Conservation (phyloP, 2,888 invertebrate species). For the Leptura quadrifasciata region DNA sequence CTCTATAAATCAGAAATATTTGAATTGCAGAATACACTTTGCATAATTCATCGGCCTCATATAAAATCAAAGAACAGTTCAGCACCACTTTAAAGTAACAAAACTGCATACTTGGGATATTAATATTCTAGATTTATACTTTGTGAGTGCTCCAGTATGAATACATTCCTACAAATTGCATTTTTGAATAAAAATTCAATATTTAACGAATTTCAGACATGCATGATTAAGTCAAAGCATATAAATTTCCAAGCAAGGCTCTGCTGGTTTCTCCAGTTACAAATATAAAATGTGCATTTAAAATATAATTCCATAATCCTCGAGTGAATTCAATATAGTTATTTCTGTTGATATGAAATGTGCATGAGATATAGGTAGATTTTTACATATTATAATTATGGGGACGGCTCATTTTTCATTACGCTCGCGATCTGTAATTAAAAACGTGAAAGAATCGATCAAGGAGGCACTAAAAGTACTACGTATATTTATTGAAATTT, state of each 20-base stretch:
- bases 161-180: slow-evolving; percentile 9
- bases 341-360: background rate
- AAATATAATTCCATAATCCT: background rate
- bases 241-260: background rate
- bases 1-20: background rate
- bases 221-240: slow-evolving; percentile 13
- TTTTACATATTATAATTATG: no score
- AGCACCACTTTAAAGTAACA: background rate
- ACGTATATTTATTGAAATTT: no score
- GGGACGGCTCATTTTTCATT: no score
- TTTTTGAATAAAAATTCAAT: slow-evolving; percentile 15
- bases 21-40: slow-evolving; percentile 1
- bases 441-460: no score
- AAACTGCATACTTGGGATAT: slow-evolving; percentile 5
- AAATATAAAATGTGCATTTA: slow-evolving; percentile 10
- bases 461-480: no score
- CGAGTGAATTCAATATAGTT: background rate
- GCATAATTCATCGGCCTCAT: slow-evolving; percentile 14
- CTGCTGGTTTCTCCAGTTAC: background rate
- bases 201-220: slow-evolving; percentile 11
- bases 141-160: background rate
- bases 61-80: slow-evolving; percentile 29
- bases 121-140: slow-evolving; percentile 22
- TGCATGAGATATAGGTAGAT: no score
- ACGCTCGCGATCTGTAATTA: no score